Percentiles rank a stretch among this genome's conserved stretches.
Conservation (phyloP, 2,113 vertebrate species). For the Oncorhynchus clarkii region DNA sequence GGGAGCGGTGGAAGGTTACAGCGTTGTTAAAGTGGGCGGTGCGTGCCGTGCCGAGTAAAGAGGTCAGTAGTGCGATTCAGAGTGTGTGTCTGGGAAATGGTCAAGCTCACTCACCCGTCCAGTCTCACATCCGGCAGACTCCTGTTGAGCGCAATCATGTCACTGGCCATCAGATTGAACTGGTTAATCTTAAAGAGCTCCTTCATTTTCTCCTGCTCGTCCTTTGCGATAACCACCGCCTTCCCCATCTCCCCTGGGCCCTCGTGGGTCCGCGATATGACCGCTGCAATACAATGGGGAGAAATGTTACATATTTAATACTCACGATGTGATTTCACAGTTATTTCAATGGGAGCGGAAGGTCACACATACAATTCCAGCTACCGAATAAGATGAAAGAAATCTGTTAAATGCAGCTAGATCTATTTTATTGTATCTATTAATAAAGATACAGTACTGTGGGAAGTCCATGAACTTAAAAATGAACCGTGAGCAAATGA, state of each 20-base stretch:
- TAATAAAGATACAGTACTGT: background rate
- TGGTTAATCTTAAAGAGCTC: conserved; percentile 99
- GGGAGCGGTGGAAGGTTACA: background rate
- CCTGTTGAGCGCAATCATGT: conserved; percentile 94
- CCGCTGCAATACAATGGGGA: conserved; percentile 71
- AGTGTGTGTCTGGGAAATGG: conserved; percentile 9
- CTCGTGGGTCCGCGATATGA: conserved; percentile 90
- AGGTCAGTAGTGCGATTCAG: conserved; percentile 8
- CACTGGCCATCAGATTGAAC: conserved; percentile 98
- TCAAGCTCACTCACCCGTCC: conserved; percentile 84
- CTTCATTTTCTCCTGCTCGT: conserved; percentile 97
- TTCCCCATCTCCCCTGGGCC: conserved; percentile 97
- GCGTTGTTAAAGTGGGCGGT: background rate
- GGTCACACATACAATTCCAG: background rate
- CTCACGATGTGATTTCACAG: background rate
- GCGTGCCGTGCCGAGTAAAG: background rate
- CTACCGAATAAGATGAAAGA: background rate
- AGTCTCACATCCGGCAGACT: conserved; percentile 92
- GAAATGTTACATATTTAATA: background rate
- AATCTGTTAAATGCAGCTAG: background rate
- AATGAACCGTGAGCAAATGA: background rate
- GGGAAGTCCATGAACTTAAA: background rate
- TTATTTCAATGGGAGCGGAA: background rate
- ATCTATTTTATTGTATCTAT: background rate
- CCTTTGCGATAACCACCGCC: conserved; percentile 88